Conservation (phyloP, 2,888 invertebrate genomes). For the Torymus auratus region DNA sequence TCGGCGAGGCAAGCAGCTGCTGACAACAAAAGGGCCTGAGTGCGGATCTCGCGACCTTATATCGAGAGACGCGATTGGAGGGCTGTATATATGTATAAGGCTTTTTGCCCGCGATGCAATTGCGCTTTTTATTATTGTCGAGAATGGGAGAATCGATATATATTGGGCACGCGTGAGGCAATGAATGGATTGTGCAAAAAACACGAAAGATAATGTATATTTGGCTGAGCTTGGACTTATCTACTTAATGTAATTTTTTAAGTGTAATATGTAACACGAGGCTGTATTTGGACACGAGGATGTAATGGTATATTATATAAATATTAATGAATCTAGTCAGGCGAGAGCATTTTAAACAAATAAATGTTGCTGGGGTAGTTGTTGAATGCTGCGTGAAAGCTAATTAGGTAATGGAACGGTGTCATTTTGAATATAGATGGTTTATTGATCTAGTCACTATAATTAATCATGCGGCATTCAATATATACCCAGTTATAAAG, state of each 20-base stretch:
- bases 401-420: background rate
- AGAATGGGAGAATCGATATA: too few relatives aligned
- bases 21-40: constrained; percentile 11
- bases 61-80: background rate
- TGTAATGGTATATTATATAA: background rate
- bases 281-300: background rate
- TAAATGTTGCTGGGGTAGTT: background rate
- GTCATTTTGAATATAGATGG: too few relatives aligned
- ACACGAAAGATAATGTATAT: too few relatives aligned
- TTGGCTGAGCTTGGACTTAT: background rate
- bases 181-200: too few relatives aligned
- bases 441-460: constrained; percentile 7
- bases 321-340: constrained; percentile 40
- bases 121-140: too few relatives aligned
- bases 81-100: background rate
- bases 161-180: too few relatives aligned
- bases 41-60: background rate
- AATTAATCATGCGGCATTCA: background rate
- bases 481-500: background rate
- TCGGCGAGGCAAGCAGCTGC: constrained; percentile 22
- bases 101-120: too few relatives aligned
- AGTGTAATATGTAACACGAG: background rate
- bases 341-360: constrained; percentile 28
- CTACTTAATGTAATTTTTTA: constrained; percentile 9
- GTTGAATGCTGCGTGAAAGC: background rate